phyloP scores from a whole-genome alignment of 92 coral and sea anemone species.

The Muricea muricata region DNA sequence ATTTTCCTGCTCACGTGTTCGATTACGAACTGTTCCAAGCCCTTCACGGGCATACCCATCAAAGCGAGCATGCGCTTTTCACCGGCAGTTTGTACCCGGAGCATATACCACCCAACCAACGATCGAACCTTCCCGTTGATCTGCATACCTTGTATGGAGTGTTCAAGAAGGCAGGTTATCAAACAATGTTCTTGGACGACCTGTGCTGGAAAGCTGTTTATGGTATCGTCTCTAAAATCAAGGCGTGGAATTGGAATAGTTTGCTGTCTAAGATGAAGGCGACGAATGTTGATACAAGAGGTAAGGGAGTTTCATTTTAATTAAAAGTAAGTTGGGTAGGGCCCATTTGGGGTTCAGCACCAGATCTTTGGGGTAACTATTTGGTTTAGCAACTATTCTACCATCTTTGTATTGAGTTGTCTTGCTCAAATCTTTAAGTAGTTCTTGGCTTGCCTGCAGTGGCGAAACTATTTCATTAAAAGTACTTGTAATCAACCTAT shows the following conservation, averaged over 20 bases:
- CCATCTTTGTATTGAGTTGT: too few species aligned
- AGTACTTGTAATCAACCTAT: too few species aligned
- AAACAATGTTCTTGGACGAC: slow-evolving; percentile 47
- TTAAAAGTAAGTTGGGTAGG: too few species aligned
- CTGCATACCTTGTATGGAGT: slow-evolving; percentile 34
- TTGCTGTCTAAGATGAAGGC: slow-evolving; percentile 12
- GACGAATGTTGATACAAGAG: slow-evolving; percentile 2
- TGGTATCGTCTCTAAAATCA: slow-evolving; percentile 14
- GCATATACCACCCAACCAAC: too few species aligned
- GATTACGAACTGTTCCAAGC: slow-evolving; percentile 46
- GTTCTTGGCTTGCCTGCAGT: too few species aligned
- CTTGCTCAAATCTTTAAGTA: too few species aligned
- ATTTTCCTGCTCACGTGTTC: slow-evolving; percentile 18
- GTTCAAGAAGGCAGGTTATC: slow-evolving; percentile 28
- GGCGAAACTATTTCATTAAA: too few species aligned
- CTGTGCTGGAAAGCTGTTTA: slow-evolving; percentile 39
- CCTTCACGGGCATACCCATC: slow-evolving; percentile 35
- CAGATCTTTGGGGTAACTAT: too few species aligned
- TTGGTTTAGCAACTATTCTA: too few species aligned
- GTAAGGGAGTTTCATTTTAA: too few species aligned
- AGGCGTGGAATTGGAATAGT: not conserved
- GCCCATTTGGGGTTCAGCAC: too few species aligned
- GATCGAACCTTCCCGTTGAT: slow-evolving; percentile 12
- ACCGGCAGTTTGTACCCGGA: slow-evolving; percentile 30
- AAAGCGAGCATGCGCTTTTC: slow-evolving; percentile 41